phyloP scores from a whole-genome alignment of 2,797 vertebrate species.

The Podarcis siculus region DNA sequence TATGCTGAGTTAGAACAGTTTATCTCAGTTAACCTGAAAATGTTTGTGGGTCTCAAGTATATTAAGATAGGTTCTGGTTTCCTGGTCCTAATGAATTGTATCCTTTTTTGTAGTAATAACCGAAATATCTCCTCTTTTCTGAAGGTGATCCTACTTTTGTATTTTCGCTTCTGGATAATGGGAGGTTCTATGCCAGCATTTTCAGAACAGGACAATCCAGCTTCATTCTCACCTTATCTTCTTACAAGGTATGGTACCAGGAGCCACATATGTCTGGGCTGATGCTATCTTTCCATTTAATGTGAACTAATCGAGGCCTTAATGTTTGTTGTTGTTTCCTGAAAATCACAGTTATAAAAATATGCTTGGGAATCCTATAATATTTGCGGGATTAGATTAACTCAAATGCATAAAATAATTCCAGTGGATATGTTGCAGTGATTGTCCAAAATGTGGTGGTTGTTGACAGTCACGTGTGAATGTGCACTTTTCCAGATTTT shows the following conservation, averaged over 20 bases:
- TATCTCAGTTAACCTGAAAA: background rate
- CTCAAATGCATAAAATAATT: too few species aligned
- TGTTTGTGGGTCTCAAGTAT: background rate
- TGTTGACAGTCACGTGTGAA: background rate
- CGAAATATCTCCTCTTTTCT: constrained; percentile 34
- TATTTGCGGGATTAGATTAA: background rate
- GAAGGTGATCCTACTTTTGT: constrained; percentile 88
- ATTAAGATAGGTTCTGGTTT: background rate
- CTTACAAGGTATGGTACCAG: constrained; percentile 86
- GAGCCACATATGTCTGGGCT: background rate
- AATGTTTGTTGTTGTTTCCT: background rate
- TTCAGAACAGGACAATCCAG: constrained; percentile 97
- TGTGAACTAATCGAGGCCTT: background rate
- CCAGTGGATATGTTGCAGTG: too few species aligned
- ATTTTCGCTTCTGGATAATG: constrained; percentile 93
- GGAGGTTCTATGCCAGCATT: constrained; percentile 97
- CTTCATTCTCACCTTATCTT: constrained; percentile 91
- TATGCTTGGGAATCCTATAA: background rate
- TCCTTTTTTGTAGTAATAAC: background rate
- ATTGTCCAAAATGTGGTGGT: background rate
- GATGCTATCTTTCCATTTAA: background rate
- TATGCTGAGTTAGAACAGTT: background rate
- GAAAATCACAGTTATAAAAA: background rate
- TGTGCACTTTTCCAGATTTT: background rate
- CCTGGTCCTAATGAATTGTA: background rate